Conservation (phyloP, 30 jellyfish, hydroid and myxozoan species). For the Clytia hemisphaerica region DNA sequence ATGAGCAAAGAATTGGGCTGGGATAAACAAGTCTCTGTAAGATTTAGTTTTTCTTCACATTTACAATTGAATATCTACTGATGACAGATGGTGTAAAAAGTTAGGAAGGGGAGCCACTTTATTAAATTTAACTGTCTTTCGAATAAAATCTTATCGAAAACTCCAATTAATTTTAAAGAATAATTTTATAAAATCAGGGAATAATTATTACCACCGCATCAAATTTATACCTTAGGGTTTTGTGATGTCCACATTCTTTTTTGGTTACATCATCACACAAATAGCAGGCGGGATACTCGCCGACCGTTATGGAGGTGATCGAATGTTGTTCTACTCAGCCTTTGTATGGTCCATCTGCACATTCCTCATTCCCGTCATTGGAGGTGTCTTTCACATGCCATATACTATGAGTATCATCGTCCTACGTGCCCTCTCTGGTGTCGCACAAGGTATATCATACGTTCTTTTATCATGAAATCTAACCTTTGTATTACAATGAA, state of each 20-base stretch:
- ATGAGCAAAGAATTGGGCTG: conserved; percentile 86
- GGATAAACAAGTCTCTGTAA: conserved; percentile 73
- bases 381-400: conserved; percentile 34
- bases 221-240: conserved; percentile 41
- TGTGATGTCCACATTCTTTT: conserved; percentile 87
- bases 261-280: conserved; percentile 93
- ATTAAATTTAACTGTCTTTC: no score
- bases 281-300: conserved; percentile 86
- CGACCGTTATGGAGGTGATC: conserved; percentile 85
- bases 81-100: no score
- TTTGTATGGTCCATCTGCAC: conserved; percentile 74
- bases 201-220: background rate
- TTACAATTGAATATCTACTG: background rate
- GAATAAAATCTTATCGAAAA: no score
- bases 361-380: conserved; percentile 44
- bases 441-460: conserved; percentile 60
- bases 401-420: conserved; percentile 55
- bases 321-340: conserved; percentile 46
- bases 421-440: conserved; percentile 87
- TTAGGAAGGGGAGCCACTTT: no score
- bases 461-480: no score
- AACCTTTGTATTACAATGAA: no score
- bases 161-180: no score
- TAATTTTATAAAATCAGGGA: background rate
- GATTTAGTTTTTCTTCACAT: background rate